A percentile compares a stretch with the other conserved stretches of the same genome.
phyloP scores from a whole-genome alignment of 1,140 invertebrate species.

The Heliconius congener region DNA sequence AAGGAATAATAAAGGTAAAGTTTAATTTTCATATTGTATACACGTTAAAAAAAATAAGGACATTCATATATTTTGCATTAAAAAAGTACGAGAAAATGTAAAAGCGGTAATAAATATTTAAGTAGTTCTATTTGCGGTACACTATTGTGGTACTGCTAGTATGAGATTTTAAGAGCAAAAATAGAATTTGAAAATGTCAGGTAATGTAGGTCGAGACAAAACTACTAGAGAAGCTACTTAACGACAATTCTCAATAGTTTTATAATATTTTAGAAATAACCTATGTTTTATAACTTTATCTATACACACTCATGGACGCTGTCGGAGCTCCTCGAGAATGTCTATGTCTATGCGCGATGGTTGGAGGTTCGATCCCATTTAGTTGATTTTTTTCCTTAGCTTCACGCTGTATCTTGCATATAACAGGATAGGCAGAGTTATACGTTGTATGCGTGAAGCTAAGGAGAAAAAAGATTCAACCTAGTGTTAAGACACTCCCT shows the following conservation, averaged over 20 bases:
- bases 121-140: not conserved
- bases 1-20: no score
- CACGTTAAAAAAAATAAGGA: no score
- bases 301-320: no score
- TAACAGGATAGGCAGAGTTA: no score
- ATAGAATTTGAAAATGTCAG: not conserved
- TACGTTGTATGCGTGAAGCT: no score
- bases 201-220: slow-evolving; percentile 3
- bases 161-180: not conserved
- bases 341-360: not conserved
- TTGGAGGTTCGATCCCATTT: not conserved
- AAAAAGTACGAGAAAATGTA: not conserved
- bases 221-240: not conserved
- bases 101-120: not conserved
- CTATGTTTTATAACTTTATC: not conserved
- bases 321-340: no score
- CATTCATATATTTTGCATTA: no score
- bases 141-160: not conserved
- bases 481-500: no score
- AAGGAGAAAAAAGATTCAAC: no score
- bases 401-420: no score
- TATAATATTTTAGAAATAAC: not conserved
- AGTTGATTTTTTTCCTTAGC: no score
- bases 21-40: no score
- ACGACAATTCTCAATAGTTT: not conserved